phyloP scores from a whole-genome alignment of 2,797 vertebrate species.

The Podargus strigoides region DNA sequence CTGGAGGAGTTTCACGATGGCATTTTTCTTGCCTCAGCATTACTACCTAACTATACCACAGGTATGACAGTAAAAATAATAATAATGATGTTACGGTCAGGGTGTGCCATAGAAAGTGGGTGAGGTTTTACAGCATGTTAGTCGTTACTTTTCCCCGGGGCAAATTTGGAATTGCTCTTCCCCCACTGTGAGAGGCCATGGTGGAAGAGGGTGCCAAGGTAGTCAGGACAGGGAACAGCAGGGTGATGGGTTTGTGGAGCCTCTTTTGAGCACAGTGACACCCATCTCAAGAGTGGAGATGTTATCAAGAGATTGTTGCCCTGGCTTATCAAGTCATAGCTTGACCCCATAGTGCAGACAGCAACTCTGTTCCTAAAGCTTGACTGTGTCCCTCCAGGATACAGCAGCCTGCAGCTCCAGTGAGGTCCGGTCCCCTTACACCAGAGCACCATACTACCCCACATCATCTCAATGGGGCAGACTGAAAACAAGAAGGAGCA shows the following conservation, averaged over 20 bases:
- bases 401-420: not conserved
- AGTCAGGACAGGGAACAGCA: not conserved
- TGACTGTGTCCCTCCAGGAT: not conserved
- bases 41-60: constrained; percentile 9
- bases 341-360: not conserved
- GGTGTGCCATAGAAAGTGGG: constrained; percentile 48
- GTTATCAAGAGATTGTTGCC: not conserved
- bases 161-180: not conserved
- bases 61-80: constrained; percentile 30
- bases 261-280: not conserved
- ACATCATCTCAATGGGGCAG: not conserved
- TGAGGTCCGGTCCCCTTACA: accelerated
- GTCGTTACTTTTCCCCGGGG: constrained; percentile 3
- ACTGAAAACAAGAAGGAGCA: not conserved
- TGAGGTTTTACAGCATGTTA: constrained; percentile 23
- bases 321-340: not conserved
- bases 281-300: not conserved
- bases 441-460: not conserved
- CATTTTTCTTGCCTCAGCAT: not conserved
- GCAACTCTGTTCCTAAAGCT: not conserved
- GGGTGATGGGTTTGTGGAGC: not conserved
- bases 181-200: not conserved
- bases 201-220: not conserved
- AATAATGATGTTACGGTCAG: not conserved
- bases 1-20: constrained; percentile 16